These are phyloP conservation scores for Pangasius mekongensis DNA, from an alignment of 2,797 vertebrate species.

Conservation along the genomic window DNA sequence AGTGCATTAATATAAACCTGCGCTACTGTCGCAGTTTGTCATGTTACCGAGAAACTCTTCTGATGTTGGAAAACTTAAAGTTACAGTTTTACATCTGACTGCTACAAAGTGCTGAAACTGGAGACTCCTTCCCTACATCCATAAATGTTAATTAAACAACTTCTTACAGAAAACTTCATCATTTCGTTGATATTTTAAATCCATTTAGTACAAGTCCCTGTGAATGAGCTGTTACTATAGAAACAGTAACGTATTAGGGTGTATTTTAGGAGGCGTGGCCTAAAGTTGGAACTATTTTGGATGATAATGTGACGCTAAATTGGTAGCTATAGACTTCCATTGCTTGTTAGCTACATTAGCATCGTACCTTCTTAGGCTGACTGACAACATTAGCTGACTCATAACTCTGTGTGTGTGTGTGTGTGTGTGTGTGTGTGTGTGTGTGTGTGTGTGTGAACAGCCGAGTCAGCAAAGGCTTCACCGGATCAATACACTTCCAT, in stretches of 20 bases:
- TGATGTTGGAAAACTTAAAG: too few relatives aligned
- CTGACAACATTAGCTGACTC: not conserved
- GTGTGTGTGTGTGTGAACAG: conserved; percentile 5
- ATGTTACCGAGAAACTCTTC: too few relatives aligned
- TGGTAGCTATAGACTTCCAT: not conserved
- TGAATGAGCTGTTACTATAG: not conserved
- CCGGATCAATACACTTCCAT: not conserved
- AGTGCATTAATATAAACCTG: too few relatives aligned
- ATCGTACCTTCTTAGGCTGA: not conserved
- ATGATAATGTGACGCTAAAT: not conserved
- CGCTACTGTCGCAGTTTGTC: too few relatives aligned
- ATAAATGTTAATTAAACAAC: not conserved
- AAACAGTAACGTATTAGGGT: not conserved
- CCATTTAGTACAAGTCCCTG: not conserved
- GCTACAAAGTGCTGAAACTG: not conserved
- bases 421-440: not conserved
- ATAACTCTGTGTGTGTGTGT: not conserved
- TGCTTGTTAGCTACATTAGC: not conserved
- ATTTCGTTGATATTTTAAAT: not conserved
- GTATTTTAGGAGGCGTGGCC: not conserved
- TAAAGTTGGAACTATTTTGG: not conserved
- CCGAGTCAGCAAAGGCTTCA: not conserved
- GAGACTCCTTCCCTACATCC: not conserved
- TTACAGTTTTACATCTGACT: not conserved
- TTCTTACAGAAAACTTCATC: too few relatives aligned